phyloP scores from a whole-genome alignment of 2,113 vertebrate genomes.

The Dromas ardeola region DNA sequence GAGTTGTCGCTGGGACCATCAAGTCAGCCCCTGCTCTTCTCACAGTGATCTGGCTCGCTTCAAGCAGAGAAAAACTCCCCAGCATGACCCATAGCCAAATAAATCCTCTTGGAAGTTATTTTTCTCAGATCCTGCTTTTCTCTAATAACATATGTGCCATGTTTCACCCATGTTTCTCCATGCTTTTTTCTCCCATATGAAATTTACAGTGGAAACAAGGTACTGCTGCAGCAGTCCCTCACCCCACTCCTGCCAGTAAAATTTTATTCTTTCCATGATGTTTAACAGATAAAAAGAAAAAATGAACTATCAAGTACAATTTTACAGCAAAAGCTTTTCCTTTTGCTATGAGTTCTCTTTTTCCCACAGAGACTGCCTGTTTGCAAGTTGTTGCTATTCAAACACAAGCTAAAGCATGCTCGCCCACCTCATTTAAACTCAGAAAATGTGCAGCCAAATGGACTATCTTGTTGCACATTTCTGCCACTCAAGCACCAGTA shows the following conservation, averaged over 20 bases:
- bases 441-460: neutral
- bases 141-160: neutral
- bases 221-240: neutral
- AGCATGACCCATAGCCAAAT: neutral
- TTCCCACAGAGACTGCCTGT: neutral
- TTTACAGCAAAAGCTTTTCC: neutral
- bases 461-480: conserved; percentile 5
- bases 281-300: neutral
- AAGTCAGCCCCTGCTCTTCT: neutral
- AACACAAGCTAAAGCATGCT: neutral
- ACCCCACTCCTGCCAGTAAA: neutral
- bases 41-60: neutral
- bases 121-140: neutral
- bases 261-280: neutral
- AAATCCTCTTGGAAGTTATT: conserved; percentile 5
- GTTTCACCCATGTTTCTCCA: neutral
- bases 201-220: neutral
- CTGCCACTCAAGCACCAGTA: neutral
- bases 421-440: conserved; percentile 10
- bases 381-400: neutral
- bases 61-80: neutral
- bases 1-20: accelerated
- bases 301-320: neutral
- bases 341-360: neutral
- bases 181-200: neutral